A percentile compares a stretch with the other conserved stretches of the same genome.
These are phyloP conservation scores for Syrrhaptes paradoxus DNA, from an alignment of 2,113 vertebrate species.

Conservation along the genomic window DNA sequence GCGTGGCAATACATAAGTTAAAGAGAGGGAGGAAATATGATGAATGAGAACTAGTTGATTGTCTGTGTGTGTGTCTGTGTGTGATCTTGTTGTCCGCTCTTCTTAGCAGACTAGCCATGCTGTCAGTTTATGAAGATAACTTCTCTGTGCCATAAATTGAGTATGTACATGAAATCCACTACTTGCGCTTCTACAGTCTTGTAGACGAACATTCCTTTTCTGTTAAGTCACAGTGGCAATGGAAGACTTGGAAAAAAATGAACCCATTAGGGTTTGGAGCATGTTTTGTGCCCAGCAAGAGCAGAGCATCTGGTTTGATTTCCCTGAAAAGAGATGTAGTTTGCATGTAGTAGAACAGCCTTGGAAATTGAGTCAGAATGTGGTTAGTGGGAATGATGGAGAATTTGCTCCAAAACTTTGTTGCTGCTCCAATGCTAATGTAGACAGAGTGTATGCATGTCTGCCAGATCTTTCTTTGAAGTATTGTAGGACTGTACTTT, in stretches of 20 bases:
- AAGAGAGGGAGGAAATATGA: background rate
- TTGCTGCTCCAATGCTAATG: background rate
- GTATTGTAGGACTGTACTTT: background rate
- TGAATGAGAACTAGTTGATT: background rate
- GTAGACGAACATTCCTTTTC: background rate
- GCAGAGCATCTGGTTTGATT: background rate
- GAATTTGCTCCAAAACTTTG: background rate
- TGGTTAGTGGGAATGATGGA: background rate
- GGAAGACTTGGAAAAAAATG: background rate
- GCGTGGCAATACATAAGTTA: background rate
- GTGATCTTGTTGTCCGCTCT: background rate
- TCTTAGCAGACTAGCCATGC: background rate
- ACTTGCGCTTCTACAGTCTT: background rate
- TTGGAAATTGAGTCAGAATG: background rate
- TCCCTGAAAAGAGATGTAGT: background rate
- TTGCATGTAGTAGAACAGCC: background rate
- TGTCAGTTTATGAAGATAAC: background rate
- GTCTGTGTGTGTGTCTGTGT: too few species aligned
- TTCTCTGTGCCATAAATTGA: background rate
- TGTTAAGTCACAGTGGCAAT: background rate
- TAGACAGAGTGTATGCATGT: background rate
- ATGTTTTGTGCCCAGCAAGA: background rate
- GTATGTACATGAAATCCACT: background rate
- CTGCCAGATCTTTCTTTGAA: background rate
- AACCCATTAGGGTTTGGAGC: background rate